A percentile compares a stretch with the other conserved stretches of the same genome.
Evolutionary conservation across 1,140 invertebrate genomes (phyloP).

Genomic region (Hycleus cichorii): DNA sequence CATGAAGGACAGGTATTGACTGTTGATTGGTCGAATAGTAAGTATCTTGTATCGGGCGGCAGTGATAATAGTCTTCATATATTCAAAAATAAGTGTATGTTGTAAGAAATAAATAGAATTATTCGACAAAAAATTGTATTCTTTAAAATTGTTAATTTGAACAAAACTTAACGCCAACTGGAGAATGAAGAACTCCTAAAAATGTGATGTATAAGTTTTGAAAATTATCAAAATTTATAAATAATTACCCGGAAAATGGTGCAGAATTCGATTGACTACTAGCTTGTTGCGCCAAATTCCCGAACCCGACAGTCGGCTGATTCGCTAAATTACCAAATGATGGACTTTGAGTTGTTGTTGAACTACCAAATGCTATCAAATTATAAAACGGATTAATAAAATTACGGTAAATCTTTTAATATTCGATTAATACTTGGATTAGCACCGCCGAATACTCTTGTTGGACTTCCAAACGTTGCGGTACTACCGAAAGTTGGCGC

Average conservation of each 20-base stretch:
- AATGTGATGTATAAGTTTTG: conserved; percentile 10
- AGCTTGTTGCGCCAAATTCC: conserved; percentile 48
- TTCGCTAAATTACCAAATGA: conserved; percentile 50
- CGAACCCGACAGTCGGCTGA: conserved; percentile 49
- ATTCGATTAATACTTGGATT: neutral
- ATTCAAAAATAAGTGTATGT: conserved; percentile 56
- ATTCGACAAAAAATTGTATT: neutral
- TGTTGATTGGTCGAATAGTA: conserved; percentile 87
- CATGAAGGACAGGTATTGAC: conserved; percentile 92
- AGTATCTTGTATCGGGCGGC: conserved; percentile 83
- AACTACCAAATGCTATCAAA: conserved; percentile 29
- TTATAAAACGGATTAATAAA: neutral
- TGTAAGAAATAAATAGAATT: conserved; percentile 15
- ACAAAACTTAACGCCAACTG: conserved; percentile 32
- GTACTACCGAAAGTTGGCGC: conserved; percentile 47
- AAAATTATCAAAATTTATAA: neutral
- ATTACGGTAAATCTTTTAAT: neutral
- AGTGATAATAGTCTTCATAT: conserved; percentile 90
- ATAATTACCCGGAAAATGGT: conserved; percentile 43
- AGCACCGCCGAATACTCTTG: conserved; percentile 44
- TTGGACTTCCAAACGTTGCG: conserved; percentile 44
- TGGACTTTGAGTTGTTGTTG: conserved; percentile 40
- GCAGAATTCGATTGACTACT: conserved; percentile 30
- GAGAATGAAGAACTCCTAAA: conserved; percentile 37
- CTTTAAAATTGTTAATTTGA: neutral